Base-by-base conservation (phyloP, 2,113 vertebrate genomes). In the Embiotoca jacksoni region DNA sequence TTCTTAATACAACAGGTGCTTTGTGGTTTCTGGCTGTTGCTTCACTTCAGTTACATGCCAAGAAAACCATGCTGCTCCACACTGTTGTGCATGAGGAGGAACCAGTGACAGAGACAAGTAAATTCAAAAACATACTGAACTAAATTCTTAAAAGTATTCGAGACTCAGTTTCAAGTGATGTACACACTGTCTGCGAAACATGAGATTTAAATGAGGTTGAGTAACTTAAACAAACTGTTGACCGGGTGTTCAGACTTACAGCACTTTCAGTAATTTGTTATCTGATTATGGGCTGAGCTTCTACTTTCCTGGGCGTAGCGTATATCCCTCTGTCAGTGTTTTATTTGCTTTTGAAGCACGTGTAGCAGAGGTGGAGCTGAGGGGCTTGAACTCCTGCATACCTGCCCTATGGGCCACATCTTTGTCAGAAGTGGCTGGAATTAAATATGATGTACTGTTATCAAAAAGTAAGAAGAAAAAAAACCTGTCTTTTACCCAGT, bases 331-430 rank as follows among this genome's bases (percentile, higher is more conserved):
- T 8, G 36, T 32, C 60, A 2, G 8, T 55, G 55, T 57, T 78
- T 57, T 78, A 59, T 82, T 85, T 84, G 61, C 46, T 80, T 77
- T 70, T 44, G n/a, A 74, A 59, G 39, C 67, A 50, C 32, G 14
- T 73, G 60, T 9, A 55, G 64, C 7, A 47, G 36, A 58, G 55
- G 76, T 58, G 79, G 73, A 68, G 62, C 49, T 39, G 33, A 49
- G 53, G 36, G 23, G 23, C 23, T 23, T 23, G 23, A 23, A 23
- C 23, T 23, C 23, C 23, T 23, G 23, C 23, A 23, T 23, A 23
- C 23, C 23, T 23, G 23, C 23, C 23, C 23, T 23, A 1, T 23
- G 23, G 23, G 23, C 23, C 23, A 23, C 23, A 23, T 23, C 23
- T 23, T 23, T 23, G 23, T 23, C 50, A 11, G 10, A 44, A 44